Evolutionary conservation across 1,140 invertebrate genomes (phyloP).

Genomic region (Portunus trituberculatus): DNA sequence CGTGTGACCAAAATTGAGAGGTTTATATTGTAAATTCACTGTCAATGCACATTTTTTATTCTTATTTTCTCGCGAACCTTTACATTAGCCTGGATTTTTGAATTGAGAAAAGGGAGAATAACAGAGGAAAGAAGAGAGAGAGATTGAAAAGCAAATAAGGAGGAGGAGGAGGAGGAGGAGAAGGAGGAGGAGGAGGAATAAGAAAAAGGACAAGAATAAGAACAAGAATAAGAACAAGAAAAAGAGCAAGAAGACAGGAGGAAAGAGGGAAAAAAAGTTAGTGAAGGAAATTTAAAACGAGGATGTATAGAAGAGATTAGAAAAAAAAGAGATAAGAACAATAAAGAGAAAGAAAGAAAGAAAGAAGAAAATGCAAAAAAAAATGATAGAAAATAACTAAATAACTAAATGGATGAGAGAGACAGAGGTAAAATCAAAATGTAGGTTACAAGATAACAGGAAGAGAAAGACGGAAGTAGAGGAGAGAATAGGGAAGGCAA

Average conservation of each 20-base stretch:
- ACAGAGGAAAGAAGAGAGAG: no score
- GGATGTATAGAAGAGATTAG: neutral
- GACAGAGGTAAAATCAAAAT: neutral
- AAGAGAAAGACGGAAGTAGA: neutral
- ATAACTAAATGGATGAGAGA: neutral
- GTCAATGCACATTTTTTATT: no score
- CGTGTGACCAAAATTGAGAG: no score
- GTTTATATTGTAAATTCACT: no score
- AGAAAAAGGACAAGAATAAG: no score
- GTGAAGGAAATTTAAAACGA: neutral
- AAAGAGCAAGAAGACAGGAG: no score
- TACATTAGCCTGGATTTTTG: no score
- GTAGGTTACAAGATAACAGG: neutral
- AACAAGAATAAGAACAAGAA: no score
- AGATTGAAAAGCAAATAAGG: no score
- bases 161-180: no score
- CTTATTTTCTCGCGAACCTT: no score
- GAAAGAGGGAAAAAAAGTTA: neutral
- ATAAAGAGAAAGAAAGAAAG: neutral
- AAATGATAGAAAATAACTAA: neutral
- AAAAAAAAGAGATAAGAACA: neutral
- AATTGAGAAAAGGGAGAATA: neutral
- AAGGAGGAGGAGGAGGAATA: no score
- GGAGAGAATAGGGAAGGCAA: neutral
- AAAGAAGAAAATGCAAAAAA: neutral